phyloP scores from a whole-genome alignment of 2,888 invertebrate species.

The Anthophora plumipes region DNA sequence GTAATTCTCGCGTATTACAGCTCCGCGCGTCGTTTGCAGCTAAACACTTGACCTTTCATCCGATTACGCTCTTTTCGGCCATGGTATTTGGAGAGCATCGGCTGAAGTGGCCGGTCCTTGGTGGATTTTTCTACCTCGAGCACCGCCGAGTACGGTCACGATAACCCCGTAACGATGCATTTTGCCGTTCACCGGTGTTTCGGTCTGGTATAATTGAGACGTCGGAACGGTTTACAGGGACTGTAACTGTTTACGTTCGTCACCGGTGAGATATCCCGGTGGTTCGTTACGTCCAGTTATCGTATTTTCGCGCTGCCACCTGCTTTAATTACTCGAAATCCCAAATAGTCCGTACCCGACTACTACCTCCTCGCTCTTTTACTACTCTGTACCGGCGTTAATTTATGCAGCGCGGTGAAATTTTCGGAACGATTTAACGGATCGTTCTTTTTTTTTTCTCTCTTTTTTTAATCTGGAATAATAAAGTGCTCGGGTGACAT shows the following conservation, averaged over 20 bases:
- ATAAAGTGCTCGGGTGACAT: background rate
- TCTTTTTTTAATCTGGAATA: background rate
- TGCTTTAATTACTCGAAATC: conserved; percentile 3
- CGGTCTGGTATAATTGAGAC: background rate
- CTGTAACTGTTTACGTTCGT: conserved; percentile 2
- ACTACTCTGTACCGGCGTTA: conserved; percentile 1
- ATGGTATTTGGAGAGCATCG: conserved; percentile 5
- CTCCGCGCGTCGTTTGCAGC: conserved; percentile 1
- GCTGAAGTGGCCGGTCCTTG: background rate
- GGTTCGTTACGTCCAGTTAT: conserved; percentile 12
- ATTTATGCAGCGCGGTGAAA: background rate
- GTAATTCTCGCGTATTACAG: conserved; percentile 21
- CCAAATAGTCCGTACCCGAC: background rate
- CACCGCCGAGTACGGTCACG: no score
- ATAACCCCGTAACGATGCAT: background rate
- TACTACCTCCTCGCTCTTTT: conserved; percentile 27
- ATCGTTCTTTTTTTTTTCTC: no score
- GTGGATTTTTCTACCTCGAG: background rate
- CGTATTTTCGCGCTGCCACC: conserved; percentile 12
- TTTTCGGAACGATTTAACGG: background rate
- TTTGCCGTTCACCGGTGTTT: background rate
- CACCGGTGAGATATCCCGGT: background rate
- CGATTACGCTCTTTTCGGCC: conserved; percentile 2
- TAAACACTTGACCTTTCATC: conserved; percentile 14
- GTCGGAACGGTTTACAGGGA: background rate